Percentiles rank a stretch among this genome's conserved stretches.
These are phyloP conservation scores for Engraulis encrasicolus DNA, from an alignment of 2,113 vertebrate genomes.

Conservation along the genomic window DNA sequence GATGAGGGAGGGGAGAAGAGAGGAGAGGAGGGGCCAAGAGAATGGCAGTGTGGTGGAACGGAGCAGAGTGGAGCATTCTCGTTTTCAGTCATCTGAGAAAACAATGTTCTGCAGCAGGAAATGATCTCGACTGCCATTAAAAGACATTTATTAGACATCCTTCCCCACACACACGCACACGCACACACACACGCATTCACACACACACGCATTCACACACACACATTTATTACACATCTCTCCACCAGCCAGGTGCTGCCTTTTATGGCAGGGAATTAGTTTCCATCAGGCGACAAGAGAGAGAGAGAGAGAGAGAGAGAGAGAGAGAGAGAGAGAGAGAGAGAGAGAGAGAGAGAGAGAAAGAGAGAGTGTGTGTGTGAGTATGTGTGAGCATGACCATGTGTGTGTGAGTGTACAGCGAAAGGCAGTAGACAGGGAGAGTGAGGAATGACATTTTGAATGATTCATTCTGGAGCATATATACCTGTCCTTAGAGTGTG, in stretches of 20 bases:
- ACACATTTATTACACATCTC: conserved; percentile 15
- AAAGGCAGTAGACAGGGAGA: conserved; percentile 37
- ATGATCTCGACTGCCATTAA: conserved; percentile 4
- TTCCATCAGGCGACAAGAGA: conserved; percentile 18
- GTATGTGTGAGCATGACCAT: conserved; percentile 22
- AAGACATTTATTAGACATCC: conserved; percentile 22
- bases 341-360: conserved; percentile 1
- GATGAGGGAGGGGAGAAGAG: no score
- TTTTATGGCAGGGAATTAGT: conserved; percentile 21
- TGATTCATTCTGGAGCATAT: conserved; percentile 52
- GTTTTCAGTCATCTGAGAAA: conserved; percentile 18
- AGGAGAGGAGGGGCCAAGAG: background rate
- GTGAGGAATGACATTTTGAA: conserved; percentile 51
- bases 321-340: conserved; percentile 32
- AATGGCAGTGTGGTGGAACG: background rate
- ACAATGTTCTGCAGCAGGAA: conserved; percentile 8
- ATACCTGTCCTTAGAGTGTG: conserved; percentile 52
- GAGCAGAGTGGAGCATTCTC: background rate
- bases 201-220: no score
- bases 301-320: conserved; percentile 2
- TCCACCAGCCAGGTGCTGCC: conserved; percentile 10
- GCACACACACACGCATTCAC: no score
- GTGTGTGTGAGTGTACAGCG: conserved; percentile 39
- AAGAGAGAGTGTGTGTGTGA: conserved; percentile 34
- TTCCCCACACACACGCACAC: no score